Evolutionary conservation across 2,888 invertebrate genomes (phyloP).

Genomic region (Melanophora roralis): DNA sequence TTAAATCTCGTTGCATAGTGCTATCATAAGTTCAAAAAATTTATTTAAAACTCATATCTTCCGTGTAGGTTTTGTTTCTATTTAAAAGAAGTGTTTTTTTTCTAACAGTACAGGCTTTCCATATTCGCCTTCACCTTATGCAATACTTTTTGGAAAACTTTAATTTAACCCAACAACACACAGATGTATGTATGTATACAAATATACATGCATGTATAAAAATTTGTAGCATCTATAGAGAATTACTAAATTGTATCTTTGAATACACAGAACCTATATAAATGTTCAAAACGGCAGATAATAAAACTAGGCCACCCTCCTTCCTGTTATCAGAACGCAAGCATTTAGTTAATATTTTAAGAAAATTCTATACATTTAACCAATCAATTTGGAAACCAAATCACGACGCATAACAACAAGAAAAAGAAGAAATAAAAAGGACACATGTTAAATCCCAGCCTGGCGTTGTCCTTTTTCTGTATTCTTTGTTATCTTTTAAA

Average conservation of each 20-base stretch:
- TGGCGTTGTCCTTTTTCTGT: slow-evolving; percentile 18
- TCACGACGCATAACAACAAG: neutral
- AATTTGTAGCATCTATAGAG: neutral
- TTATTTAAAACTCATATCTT: no score
- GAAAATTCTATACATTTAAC: slow-evolving; percentile 18
- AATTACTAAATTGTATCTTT: slow-evolving; percentile 8
- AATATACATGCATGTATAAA: no score
- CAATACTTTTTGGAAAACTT: neutral
- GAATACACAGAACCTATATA: neutral
- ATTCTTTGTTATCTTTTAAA: neutral
- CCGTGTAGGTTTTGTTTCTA: no score
- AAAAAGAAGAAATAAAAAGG: neutral
- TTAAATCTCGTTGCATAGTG: no score
- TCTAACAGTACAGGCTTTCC: neutral
- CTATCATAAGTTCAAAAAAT: no score
- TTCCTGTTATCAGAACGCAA: neutral
- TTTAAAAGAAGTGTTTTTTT: no score
- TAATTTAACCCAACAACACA: no score
- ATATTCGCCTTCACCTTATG: neutral
- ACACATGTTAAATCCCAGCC: slow-evolving; percentile 34
- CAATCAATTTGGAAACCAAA: neutral
- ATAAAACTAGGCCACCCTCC: neutral
- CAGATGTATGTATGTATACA: no score
- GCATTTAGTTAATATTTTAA: slow-evolving; percentile 15
- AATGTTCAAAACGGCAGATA: neutral